Evolutionary conservation across 2,797 vertebrate genomes (phyloP), one percentile per base, ranked within the genome.

Genomic region (Chelidonichthys spinosus): DNA sequence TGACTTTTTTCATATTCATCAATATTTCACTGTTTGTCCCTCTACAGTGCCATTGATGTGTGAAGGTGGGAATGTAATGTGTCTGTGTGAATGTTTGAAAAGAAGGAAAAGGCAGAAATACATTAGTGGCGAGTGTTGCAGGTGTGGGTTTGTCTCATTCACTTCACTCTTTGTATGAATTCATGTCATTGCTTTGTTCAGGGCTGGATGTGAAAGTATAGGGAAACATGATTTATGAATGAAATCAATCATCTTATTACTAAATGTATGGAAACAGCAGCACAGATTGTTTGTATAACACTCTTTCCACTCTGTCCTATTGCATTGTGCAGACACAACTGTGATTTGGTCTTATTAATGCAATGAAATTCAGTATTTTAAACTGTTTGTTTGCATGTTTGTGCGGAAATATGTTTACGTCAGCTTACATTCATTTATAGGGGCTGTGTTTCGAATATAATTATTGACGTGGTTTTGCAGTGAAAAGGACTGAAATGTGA

Each of bases 151-250:
- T 69, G 37, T 69, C 62, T 61, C 44, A 60, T 67, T 65, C 4
- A 32, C 25, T 36, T 50, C 15, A 40, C 47, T 68, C 60, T 74
- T 76, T 80, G 65, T 79, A 81, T 77, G 59, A 65, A 73, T 78
- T 69, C 71, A 59, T 0, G 0, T 25, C 61, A 53, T 74, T 62
- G 47, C 55, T 74, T 66, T 46, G 76, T 84, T 75, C 59, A 81
- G 69, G 77, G 83, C 83, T 83, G 40, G 70, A 75, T 85, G 75
- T 72, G 37, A 25, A 37, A 10, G 8, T 47, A 71, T 73, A 65
- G 55, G 62, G 77, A 81, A 85, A 74, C 83, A 89, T 74, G 39
- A 81, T 66, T 80, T 66, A 47, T 43, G 72, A 85, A 40, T 46
- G 62, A 78, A 82, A 76, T 74, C 44, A 69, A 50, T 11, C 47